phyloP scores from a whole-genome alignment of 2,888 invertebrate genomes.

The Lymantria dispar region DNA sequence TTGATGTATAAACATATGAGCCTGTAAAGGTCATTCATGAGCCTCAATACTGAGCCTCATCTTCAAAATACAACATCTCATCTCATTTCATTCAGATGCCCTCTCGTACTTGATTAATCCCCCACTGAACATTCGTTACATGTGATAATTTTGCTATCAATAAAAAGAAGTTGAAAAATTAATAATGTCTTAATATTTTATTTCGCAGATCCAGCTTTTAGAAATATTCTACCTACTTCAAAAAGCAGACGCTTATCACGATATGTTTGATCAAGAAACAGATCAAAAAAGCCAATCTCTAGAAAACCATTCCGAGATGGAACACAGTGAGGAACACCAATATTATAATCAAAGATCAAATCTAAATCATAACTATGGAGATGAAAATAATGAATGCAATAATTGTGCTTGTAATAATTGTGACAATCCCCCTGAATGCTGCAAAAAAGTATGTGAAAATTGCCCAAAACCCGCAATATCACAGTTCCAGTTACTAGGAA shows the following conservation, averaged over 20 bases:
- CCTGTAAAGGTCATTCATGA: no score
- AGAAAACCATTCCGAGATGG: conserved; percentile 11
- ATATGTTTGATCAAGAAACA: background rate
- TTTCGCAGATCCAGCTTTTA: no score
- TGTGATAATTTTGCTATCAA: no score
- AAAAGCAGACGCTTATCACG: background rate
- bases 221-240: no score
- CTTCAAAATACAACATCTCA: no score
- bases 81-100: no score
- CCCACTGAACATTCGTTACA: no score
- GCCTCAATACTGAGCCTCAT: no score
- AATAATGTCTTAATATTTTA: no score
- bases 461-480: conserved; percentile 15
- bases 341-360: conserved; percentile 5
- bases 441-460: conserved; percentile 30
- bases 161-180: no score
- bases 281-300: conserved; percentile 9
- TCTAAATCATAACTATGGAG: conserved; percentile 1
- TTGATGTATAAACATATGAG: no score
- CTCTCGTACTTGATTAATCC: no score
- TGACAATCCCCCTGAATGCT: conserved; percentile 36
- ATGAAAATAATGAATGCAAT: conserved; percentile 31
- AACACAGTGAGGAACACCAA: conserved; percentile 6
- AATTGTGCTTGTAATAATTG: conserved; percentile 39
- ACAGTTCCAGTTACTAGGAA: background rate